These are phyloP conservation scores for Oppia nitens DNA, from an alignment of 1,140 invertebrate genomes.

Conservation along the genomic window DNA sequence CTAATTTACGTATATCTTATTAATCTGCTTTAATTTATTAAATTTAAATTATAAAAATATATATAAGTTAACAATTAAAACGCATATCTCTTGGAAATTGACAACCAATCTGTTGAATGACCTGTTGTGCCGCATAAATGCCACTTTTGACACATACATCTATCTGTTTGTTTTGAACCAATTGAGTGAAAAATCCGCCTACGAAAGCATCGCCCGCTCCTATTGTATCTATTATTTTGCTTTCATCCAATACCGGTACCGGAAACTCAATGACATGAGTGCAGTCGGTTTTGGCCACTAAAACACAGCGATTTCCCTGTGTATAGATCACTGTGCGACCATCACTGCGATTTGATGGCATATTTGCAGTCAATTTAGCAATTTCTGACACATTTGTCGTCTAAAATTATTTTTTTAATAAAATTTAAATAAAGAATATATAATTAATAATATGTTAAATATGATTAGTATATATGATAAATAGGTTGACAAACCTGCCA, in stretches of 20 bases:
- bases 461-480: too few relatives aligned
- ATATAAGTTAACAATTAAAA: too few relatives aligned
- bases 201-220: conserved; percentile 97
- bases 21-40: too few relatives aligned
- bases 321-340: conserved; percentile 82
- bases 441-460: too few relatives aligned
- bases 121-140: conserved; percentile 62
- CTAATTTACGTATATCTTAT: too few relatives aligned
- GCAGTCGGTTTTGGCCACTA: conserved; percentile 37
- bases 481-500: conserved; percentile 6
- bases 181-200: conserved; percentile 79
- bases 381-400: conserved; percentile 42
- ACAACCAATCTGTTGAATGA: conserved; percentile 72
- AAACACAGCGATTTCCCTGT: conserved; percentile 64
- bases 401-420: too few relatives aligned
- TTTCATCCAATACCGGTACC: background rate
- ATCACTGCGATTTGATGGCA: conserved; percentile 28
- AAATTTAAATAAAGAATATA: too few relatives aligned
- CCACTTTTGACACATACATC: conserved; percentile 69
- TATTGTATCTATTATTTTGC: conserved; percentile 84
- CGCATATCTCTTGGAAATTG: too few relatives aligned
- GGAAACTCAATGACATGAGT: conserved; percentile 16
- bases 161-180: conserved; percentile 42
- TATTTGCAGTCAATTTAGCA: conserved; percentile 40
- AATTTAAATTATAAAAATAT: too few relatives aligned